Conservation (phyloP, 2,888 invertebrate species). For the Oasisia sp. region DNA sequence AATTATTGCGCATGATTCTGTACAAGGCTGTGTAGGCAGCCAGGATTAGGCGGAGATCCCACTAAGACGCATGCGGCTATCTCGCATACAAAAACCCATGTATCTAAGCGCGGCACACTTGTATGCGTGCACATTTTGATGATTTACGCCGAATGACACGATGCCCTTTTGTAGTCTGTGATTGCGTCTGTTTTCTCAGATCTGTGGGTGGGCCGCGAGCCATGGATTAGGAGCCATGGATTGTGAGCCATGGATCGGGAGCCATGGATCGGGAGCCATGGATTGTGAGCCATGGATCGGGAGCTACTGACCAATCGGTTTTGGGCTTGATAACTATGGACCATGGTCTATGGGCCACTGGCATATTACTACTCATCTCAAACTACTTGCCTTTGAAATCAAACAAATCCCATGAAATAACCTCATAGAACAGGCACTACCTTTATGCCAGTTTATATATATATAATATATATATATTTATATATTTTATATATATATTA, state of each 20-base stretch:
- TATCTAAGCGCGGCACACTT: neutral
- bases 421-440: neutral
- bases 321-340: too few species aligned
- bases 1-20: constrained; percentile 17
- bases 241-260: neutral
- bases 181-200: neutral
- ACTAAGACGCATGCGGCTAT: neutral
- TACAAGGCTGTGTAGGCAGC: neutral
- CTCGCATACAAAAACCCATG: neutral
- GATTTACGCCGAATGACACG: constrained; percentile 12
- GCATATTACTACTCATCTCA: neutral
- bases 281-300: too few species aligned
- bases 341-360: too few species aligned
- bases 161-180: neutral
- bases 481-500: too few species aligned
- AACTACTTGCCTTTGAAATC: neutral
- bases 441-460: too few species aligned
- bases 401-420: neutral
- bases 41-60: neutral
- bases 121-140: neutral
- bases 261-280: too few species aligned
- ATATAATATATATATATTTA: too few species aligned
- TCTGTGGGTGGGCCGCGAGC: neutral
- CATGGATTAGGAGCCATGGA: too few species aligned
- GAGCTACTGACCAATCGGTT: too few species aligned